Conservation (phyloP, 2,113 vertebrate genomes). For the Tamias sibiricus region DNA sequence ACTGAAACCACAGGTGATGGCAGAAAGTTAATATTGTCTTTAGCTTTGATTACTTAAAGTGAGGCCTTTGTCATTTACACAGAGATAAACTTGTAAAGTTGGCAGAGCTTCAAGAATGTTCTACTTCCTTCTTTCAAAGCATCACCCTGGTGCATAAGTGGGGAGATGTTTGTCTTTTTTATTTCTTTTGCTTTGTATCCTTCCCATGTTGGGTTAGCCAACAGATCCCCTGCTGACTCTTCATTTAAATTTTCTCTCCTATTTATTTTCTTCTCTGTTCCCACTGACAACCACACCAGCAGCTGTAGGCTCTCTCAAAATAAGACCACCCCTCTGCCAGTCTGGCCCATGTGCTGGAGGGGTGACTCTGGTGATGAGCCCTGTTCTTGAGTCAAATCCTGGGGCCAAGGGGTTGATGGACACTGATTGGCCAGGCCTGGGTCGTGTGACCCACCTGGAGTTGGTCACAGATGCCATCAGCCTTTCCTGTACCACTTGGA, state of each 20-base stretch:
- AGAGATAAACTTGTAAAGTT: slow-evolving; percentile 19
- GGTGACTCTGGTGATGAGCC: not conserved
- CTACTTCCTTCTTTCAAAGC: slow-evolving; percentile 46
- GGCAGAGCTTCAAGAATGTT: slow-evolving; percentile 26
- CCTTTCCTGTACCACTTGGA: not conserved
- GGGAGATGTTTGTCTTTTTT: not conserved
- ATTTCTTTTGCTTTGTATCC: not conserved
- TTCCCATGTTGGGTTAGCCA: not conserved
- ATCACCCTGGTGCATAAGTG: not conserved
- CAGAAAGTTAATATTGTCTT: slow-evolving; percentile 59
- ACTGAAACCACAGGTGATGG: not conserved
- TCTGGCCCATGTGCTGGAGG: not conserved
- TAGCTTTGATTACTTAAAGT: slow-evolving; percentile 33
- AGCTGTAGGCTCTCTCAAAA: not conserved
- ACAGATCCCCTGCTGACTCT: not conserved
- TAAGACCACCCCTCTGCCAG: not conserved
- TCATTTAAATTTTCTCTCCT: not conserved
- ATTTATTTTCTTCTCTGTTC: not conserved
- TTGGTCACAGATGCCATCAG: not conserved
- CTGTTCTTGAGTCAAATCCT: not conserved
- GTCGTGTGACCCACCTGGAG: not conserved
- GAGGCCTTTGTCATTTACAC: not conserved
- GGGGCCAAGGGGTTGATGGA: not conserved
- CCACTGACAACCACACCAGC: not conserved
- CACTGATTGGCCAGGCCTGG: not conserved